These are phyloP conservation scores for Centruroides sculpturatus DNA, from an alignment of 1,140 invertebrate genomes.

Conservation along the genomic window DNA sequence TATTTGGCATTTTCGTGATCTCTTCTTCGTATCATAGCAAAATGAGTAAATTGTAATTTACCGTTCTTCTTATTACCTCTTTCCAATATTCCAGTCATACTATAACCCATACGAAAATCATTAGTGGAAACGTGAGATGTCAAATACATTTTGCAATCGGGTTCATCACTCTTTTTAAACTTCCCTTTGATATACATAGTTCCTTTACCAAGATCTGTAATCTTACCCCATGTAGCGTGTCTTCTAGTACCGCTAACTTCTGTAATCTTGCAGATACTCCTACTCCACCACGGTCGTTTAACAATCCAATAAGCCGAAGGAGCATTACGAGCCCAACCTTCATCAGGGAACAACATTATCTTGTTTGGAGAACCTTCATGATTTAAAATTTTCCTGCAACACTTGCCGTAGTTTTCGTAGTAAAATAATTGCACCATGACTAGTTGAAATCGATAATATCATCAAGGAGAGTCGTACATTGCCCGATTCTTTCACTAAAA, in stretches of 20 bases:
- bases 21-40: slow-evolving; percentile 58
- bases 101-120: slow-evolving; percentile 76
- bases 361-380: slow-evolving; percentile 55
- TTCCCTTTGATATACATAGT: slow-evolving; percentile 63
- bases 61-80: slow-evolving; percentile 52
- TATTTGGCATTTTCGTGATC: slow-evolving; percentile 19
- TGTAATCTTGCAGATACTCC: slow-evolving; percentile 61
- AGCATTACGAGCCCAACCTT: slow-evolving; percentile 69
- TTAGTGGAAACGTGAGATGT: slow-evolving; percentile 59
- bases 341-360: slow-evolving; percentile 66
- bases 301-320: slow-evolving; percentile 74
- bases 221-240: slow-evolving; percentile 58
- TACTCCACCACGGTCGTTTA: slow-evolving; percentile 68
- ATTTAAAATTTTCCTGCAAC: slow-evolving; percentile 50
- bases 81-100: slow-evolving; percentile 68
- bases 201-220: slow-evolving; percentile 56
- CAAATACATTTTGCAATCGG: slow-evolving; percentile 57
- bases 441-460: too few relatives aligned
- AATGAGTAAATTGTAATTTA: slow-evolving; percentile 66
- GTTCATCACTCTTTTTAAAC: slow-evolving; percentile 51
- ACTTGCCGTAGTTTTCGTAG: slow-evolving; percentile 52
- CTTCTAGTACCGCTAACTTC: slow-evolving; percentile 64
- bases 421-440: slow-evolving; percentile 52
- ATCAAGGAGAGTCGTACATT: too few relatives aligned
- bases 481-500: too few relatives aligned